phyloP scores from a whole-genome alignment of 2,888 invertebrate species.

The Scelioninae gen. 2 region DNA sequence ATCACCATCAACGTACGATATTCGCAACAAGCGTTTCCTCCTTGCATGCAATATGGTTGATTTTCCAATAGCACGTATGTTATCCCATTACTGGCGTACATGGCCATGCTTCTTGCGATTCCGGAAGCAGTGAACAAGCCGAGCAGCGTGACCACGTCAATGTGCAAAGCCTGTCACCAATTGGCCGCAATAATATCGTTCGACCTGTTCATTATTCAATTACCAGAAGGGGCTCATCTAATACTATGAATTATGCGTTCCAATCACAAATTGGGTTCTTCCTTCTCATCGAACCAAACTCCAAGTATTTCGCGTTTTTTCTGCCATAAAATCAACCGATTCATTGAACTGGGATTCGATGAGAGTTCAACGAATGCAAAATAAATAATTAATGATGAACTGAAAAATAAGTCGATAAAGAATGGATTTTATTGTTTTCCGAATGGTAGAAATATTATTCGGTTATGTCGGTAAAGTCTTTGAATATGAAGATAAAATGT shows the following conservation, averaged over 20 bases:
- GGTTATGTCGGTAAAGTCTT: too few species aligned
- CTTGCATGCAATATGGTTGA: slow-evolving; percentile 53
- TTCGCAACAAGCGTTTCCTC: slow-evolving; percentile 62
- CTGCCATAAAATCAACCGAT: too few species aligned
- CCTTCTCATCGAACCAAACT: neutral
- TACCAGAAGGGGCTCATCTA: slow-evolving; percentile 27
- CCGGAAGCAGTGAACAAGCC: slow-evolving; percentile 48
- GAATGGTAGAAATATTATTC: too few species aligned
- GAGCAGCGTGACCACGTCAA: slow-evolving; percentile 63
- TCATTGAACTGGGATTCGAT: too few species aligned
- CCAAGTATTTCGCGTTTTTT: too few species aligned
- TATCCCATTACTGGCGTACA: slow-evolving; percentile 32
- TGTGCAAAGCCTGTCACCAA: slow-evolving; percentile 67
- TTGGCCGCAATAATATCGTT: slow-evolving; percentile 72
- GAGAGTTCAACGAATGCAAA: too few species aligned
- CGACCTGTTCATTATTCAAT: slow-evolving; percentile 59
- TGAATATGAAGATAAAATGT: too few species aligned
- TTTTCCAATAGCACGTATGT: slow-evolving; percentile 52
- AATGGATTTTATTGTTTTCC: too few species aligned
- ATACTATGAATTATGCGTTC: slow-evolving; percentile 16
- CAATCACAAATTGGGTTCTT: slow-evolving; percentile 17
- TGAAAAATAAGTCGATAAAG: too few species aligned
- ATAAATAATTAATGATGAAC: too few species aligned
- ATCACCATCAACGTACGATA: slow-evolving; percentile 60
- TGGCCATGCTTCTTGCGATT: slow-evolving; percentile 50